phyloP scores from a whole-genome alignment of 1,140 invertebrate species.

The Choristoneura fumiferana region DNA sequence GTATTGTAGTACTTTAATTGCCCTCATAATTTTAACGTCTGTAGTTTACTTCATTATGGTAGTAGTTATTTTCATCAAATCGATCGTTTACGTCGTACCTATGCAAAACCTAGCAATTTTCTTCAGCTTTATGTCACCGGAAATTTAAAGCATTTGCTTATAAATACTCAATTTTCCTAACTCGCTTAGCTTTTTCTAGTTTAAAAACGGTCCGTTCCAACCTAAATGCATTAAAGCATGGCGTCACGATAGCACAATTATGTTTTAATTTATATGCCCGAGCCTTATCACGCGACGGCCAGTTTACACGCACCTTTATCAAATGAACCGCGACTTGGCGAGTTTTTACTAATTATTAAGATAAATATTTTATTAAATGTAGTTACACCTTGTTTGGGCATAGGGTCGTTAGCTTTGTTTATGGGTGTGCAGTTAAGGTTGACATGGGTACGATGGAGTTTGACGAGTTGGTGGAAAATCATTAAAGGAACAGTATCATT shows the following conservation, averaged over 20 bases:
- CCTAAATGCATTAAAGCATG: conserved; percentile 52
- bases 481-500: too few species aligned
- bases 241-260: conserved; percentile 77
- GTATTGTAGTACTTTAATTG: too few species aligned
- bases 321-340: conserved; percentile 57
- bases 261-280: conserved; percentile 75
- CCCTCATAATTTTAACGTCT: too few species aligned
- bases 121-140: too few species aligned
- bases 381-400: conserved; percentile 55
- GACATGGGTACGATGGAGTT: background rate
- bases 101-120: too few species aligned
- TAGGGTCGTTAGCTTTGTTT: conserved; percentile 45
- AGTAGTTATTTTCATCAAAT: too few species aligned
- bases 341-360: conserved; percentile 75
- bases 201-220: conserved; percentile 34
- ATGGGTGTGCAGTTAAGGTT: conserved; percentile 25
- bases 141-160: too few species aligned
- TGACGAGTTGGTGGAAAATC: too few species aligned
- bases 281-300: conserved; percentile 56
- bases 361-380: conserved; percentile 67
- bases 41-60: too few species aligned
- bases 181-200: conserved; percentile 1
- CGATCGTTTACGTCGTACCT: too few species aligned
- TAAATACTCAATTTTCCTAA: too few species aligned
- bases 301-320: conserved; percentile 66